phyloP scores from a whole-genome alignment of 2,113 vertebrate species.

The Nibea albiflora region DNA sequence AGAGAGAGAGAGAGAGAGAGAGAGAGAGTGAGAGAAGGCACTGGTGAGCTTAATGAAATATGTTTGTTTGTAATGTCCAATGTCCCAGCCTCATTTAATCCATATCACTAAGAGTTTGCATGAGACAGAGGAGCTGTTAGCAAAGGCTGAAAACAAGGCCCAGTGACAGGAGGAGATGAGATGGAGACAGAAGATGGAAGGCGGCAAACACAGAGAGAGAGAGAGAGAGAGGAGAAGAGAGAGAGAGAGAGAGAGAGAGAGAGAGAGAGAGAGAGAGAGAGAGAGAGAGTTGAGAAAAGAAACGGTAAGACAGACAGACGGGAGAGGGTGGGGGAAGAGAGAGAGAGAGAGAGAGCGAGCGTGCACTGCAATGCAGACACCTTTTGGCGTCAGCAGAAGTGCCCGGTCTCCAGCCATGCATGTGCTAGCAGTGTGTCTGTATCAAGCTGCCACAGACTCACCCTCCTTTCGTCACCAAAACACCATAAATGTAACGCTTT shows the following conservation, averaged over 20 bases:
- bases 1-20: neutral
- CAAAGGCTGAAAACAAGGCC: neutral
- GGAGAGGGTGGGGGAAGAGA: neutral
- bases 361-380: constrained; percentile 80
- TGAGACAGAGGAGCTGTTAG: constrained; percentile 1
- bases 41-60: constrained; percentile 1
- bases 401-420: constrained; percentile 58
- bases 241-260: neutral
- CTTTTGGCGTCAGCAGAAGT: constrained; percentile 65
- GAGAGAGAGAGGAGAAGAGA: neutral
- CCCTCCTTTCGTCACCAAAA: constrained; percentile 4
- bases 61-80: neutral
- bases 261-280: constrained; percentile 12
- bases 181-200: neutral
- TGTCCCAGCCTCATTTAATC: constrained; percentile 34
- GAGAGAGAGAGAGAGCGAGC: constrained; percentile 19
- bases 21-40: neutral
- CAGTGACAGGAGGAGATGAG: neutral
- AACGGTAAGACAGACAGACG: too few relatives aligned
- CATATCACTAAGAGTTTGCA: constrained; percentile 2
- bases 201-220: neutral
- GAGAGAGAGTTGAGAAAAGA: neutral
- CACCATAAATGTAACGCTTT: neutral
- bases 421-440: constrained; percentile 45
- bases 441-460: constrained; percentile 20